Conservation (phyloP, 2,888 invertebrate species). For the Leptinotarsa tumamoca region DNA sequence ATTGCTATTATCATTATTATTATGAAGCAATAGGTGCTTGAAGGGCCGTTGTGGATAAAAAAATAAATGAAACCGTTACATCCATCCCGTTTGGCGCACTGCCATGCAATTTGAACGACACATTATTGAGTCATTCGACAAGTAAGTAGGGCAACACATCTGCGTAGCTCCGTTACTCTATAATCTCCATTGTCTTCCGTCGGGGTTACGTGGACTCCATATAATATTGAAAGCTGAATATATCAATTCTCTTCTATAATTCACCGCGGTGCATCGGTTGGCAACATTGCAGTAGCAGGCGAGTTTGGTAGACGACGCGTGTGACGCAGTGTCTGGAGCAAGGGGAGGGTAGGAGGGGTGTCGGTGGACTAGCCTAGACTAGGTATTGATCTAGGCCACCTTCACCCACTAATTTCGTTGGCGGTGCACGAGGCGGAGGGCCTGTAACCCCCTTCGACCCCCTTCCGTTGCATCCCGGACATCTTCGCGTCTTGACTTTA, state of each 20-base stretch:
- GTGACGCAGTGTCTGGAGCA: conserved; percentile 55
- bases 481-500: conserved; percentile 53
- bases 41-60: background rate
- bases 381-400: conserved; percentile 67
- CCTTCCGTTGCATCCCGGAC: conserved; percentile 54
- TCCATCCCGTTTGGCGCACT: background rate
- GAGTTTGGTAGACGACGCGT: conserved; percentile 49
- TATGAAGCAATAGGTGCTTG: no score
- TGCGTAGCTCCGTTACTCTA: background rate
- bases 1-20: no score
- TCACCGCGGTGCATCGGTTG: conserved; percentile 39
- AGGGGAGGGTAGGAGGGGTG: conserved; percentile 45
- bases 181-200: conserved; percentile 13
- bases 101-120: conserved; percentile 1
- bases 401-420: conserved; percentile 67
- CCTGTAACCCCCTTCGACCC: conserved; percentile 38
- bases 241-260: conserved; percentile 51
- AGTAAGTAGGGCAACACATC: conserved; percentile 7
- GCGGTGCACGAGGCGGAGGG: conserved; percentile 51
- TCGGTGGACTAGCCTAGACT: conserved; percentile 63
- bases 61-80: background rate
- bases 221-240: conserved; percentile 35
- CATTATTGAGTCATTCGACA: conserved; percentile 8
- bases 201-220: conserved; percentile 31
- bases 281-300: conserved; percentile 44